phyloP scores from a whole-genome alignment of 2,797 vertebrate species.

The Syndactyla subalaris region DNA sequence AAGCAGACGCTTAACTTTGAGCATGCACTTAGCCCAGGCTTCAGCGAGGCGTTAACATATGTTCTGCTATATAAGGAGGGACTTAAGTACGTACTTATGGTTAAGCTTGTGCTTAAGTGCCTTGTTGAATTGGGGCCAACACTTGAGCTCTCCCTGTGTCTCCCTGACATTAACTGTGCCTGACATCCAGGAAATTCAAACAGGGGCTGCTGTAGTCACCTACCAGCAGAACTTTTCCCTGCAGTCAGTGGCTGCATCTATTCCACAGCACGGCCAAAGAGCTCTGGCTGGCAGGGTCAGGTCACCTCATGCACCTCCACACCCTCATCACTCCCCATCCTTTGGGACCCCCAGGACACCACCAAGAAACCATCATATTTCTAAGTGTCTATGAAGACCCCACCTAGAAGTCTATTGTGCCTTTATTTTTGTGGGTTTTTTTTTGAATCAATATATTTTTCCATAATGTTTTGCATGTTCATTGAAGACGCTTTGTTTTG shows the following conservation, averaged over 20 bases:
- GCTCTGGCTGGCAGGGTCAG: neutral
- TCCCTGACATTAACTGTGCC: slow-evolving; percentile 38
- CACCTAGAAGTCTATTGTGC: accelerated
- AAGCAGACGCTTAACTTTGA: slow-evolving; percentile 64
- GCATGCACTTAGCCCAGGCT: slow-evolving; percentile 56
- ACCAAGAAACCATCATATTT: accelerated
- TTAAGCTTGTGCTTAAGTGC: slow-evolving; percentile 69
- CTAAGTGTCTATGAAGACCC: neutral
- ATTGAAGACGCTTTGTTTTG: neutral
- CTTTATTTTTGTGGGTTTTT: accelerated
- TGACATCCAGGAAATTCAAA: slow-evolving; percentile 54
- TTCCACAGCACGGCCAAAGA: accelerated
- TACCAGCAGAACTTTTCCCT: neutral
- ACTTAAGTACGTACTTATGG: slow-evolving; percentile 68
- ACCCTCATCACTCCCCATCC: neutral
- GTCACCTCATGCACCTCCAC: accelerated
- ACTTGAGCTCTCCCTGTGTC: slow-evolving; percentile 36
- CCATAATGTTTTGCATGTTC: neutral
- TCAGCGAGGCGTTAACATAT: slow-evolving; percentile 57
- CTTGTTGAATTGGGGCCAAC: slow-evolving; percentile 65
- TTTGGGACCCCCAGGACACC: accelerated
- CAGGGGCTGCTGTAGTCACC: neutral
- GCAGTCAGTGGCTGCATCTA: neutral
- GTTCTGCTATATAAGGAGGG: slow-evolving; percentile 62
- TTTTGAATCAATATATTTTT: neutral